phyloP scores from a whole-genome alignment of 2,797 vertebrate genomes.

The Pantherophis alleghaniensis region DNA sequence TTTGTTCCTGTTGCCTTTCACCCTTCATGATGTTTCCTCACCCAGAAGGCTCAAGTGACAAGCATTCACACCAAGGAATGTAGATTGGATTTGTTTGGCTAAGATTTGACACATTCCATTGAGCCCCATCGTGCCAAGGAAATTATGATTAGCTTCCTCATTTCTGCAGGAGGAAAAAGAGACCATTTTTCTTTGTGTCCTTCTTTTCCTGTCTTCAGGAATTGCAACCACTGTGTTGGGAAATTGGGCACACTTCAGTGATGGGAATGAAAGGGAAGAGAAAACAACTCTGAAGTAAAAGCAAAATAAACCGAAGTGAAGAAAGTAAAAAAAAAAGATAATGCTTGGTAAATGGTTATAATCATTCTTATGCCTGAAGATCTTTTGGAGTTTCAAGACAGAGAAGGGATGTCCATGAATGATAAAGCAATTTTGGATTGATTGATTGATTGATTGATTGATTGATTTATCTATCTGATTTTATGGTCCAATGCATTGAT shows the following conservation, averaged over 20 bases:
- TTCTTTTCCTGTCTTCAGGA: too few species aligned
- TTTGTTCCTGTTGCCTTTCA: neutral
- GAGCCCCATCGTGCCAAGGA: neutral
- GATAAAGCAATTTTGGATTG: too few species aligned
- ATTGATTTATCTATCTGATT: neutral
- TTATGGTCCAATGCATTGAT: neutral
- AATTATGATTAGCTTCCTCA: neutral
- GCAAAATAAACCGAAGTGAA: neutral
- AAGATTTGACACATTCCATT: neutral
- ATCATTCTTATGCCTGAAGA: neutral
- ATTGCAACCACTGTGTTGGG: too few species aligned
- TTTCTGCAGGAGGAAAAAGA: neutral
- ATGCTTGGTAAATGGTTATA: neutral
- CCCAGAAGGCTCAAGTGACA: neutral
- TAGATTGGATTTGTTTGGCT: neutral
- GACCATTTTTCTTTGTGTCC: too few species aligned
- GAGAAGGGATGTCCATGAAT: neutral
- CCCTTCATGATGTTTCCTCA: neutral
- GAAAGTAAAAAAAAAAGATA: neutral
- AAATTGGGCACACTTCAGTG: neutral
- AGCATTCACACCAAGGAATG: neutral
- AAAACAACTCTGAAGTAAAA: neutral
- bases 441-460: neutral
- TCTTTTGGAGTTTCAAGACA: neutral
- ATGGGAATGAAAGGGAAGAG: neutral